Percentiles rank a stretch among this genome's conserved stretches.
Conservation (phyloP, 2,888 invertebrate species). For the Phragmatobia fuliginosa region DNA sequence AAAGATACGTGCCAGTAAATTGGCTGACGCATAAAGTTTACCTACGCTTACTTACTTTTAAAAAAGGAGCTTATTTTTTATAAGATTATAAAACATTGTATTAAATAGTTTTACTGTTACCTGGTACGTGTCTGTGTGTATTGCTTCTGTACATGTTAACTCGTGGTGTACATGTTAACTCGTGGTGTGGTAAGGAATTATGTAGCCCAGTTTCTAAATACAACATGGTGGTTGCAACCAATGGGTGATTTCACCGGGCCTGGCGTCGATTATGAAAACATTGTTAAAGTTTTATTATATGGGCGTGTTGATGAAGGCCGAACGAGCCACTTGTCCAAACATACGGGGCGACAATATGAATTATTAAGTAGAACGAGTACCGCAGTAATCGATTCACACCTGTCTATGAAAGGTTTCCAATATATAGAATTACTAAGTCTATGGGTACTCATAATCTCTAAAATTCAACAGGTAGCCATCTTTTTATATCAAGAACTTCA, state of each 20-base stretch:
- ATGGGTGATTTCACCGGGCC: slow-evolving; percentile 64
- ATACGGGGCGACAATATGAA: slow-evolving; percentile 75
- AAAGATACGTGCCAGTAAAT: slow-evolving; percentile 1
- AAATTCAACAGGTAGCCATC: neutral
- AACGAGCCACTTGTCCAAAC: slow-evolving; percentile 83
- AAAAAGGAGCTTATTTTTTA: neutral
- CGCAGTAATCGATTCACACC: slow-evolving; percentile 84
- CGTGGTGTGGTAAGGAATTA: slow-evolving; percentile 46
- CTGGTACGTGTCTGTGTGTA: slow-evolving; percentile 19
- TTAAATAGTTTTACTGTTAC: slow-evolving; percentile 42
- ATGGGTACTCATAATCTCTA: neutral
- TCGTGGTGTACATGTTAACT: slow-evolving; percentile 20
- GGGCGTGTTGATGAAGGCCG: slow-evolving; percentile 83
- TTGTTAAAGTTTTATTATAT: slow-evolving; percentile 84
- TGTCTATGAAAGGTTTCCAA: slow-evolving; percentile 61
- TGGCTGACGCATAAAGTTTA: neutral
- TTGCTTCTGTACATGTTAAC: slow-evolving; percentile 17
- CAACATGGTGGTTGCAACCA: slow-evolving; percentile 61
- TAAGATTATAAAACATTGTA: neutral
- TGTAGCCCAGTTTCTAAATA: slow-evolving; percentile 78
- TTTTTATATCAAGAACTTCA: neutral
- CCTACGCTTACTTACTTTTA: slow-evolving; percentile 15
- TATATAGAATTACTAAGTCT: slow-evolving; percentile 31
- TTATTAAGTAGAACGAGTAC: slow-evolving; percentile 77
- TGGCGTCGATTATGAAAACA: slow-evolving; percentile 83